A percentile compares a stretch with the other conserved stretches of the same genome.
These are phyloP conservation scores for Acanthisitta chloris DNA, from an alignment of 2,113 vertebrate genomes.

Conservation along the genomic window DNA sequence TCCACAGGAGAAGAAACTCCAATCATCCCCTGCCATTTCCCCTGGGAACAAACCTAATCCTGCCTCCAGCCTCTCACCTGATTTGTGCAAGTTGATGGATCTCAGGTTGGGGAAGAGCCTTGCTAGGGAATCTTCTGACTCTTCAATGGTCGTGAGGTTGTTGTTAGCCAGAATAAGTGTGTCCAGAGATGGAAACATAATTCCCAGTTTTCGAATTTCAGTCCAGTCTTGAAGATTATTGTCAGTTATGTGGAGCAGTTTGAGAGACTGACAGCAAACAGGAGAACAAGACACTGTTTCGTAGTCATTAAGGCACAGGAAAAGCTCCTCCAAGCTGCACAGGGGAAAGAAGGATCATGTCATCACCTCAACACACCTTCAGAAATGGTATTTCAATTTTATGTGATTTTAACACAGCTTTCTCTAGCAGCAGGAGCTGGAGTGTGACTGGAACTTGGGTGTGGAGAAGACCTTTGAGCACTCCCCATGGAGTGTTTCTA, in stretches of 20 bases:
- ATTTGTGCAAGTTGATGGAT: conserved; percentile 96
- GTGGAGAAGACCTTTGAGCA: not conserved
- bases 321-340: conserved; percentile 94
- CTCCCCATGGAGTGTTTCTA: not conserved
- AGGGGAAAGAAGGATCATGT: conserved; percentile 13
- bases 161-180: conserved; percentile 94
- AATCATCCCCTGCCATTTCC: not conserved
- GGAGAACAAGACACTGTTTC: conserved; percentile 85
- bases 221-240: conserved; percentile 93
- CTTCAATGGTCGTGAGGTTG: conserved; percentile 82
- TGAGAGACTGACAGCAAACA: conserved; percentile 86
- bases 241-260: conserved; percentile 95
- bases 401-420: not conserved
- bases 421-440: too few species aligned
- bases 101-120: conserved; percentile 89
- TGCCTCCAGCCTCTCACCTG: conserved; percentile 77
- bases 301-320: conserved; percentile 96
- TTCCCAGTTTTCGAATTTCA: conserved; percentile 91
- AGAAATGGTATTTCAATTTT: not conserved
- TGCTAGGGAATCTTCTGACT: conserved; percentile 81
- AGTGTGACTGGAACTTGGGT: too few species aligned
- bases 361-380: not conserved
- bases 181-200: conserved; percentile 89
- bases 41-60: not conserved
- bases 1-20: not conserved